These are phyloP conservation scores for Corapipo altera DNA, from an alignment of 2,113 vertebrate species.

Conservation along the genomic window DNA sequence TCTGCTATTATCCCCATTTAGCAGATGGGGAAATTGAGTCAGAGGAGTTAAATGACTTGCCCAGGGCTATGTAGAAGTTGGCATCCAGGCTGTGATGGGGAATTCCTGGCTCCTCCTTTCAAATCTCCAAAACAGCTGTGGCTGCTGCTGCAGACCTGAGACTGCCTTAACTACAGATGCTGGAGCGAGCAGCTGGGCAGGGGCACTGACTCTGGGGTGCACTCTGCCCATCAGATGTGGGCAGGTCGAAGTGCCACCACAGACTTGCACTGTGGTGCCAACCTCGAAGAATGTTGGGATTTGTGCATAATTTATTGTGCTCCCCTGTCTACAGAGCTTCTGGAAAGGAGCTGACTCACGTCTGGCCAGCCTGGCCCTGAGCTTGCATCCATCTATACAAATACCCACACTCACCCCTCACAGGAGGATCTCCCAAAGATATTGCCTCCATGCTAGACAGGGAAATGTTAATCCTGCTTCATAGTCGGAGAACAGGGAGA, in stretches of 20 bases:
- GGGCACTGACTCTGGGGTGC: not conserved
- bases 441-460: not conserved
- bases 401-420: not conserved
- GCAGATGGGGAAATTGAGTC: constrained; percentile 45
- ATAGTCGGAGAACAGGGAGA: not conserved
- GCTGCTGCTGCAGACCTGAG: not conserved
- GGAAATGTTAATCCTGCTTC: not conserved
- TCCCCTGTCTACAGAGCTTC: not conserved
- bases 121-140: constrained; percentile 30
- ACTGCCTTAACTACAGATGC: not conserved
- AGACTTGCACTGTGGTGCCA: not conserved
- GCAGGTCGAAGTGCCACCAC: not conserved
- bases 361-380: not conserved
- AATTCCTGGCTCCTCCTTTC: constrained; percentile 50
- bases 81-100: constrained; percentile 38
- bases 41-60: constrained; percentile 28
- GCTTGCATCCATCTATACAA: not conserved
- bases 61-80: not conserved
- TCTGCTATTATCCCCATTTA: constrained; percentile 41
- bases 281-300: accelerated
- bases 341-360: not conserved
- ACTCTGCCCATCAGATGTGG: not conserved
- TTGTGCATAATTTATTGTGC: not conserved
- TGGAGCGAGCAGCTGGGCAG: not conserved
- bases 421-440: not conserved